A percentile compares a stretch with the other conserved stretches of the same genome.
Evolutionary conservation across 2,113 vertebrate genomes (phyloP).

Genomic region (Microtus pennsylvanicus): DNA sequence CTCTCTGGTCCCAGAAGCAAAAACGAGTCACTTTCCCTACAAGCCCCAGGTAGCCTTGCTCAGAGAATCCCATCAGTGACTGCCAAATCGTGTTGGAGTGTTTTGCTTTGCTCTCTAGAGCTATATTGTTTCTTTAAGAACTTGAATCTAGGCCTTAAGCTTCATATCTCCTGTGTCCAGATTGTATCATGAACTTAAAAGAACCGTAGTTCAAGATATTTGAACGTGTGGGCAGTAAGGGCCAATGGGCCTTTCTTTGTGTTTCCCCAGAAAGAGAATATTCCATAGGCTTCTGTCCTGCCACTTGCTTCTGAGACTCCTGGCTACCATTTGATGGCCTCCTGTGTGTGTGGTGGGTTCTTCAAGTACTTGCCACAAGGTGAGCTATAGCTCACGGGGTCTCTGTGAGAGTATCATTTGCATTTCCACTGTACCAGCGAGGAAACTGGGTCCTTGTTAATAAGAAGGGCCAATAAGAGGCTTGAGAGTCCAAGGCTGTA

Average conservation of each 20-base stretch:
- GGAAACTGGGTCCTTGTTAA: background rate
- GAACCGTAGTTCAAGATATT: background rate
- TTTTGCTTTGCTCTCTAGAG: background rate
- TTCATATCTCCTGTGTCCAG: background rate
- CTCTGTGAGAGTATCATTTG: background rate
- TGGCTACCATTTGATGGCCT: background rate
- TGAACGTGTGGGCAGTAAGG: background rate
- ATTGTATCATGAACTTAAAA: background rate
- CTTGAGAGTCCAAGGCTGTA: background rate
- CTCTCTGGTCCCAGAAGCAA: background rate
- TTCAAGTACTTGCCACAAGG: background rate
- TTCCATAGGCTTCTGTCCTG: background rate
- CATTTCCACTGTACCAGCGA: background rate
- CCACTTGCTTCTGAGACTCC: background rate
- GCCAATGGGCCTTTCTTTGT: background rate
- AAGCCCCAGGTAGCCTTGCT: background rate
- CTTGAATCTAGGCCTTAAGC: background rate
- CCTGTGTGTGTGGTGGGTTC: background rate
- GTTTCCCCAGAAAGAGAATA: background rate
- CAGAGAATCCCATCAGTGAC: background rate
- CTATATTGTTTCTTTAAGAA: background rate
- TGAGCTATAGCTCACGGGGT: background rate
- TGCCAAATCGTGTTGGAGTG: background rate
- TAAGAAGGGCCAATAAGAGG: background rate
- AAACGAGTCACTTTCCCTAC: background rate